Evolutionary conservation across 1,140 invertebrate species (phyloP).

Genomic region (Orius laevigatus): DNA sequence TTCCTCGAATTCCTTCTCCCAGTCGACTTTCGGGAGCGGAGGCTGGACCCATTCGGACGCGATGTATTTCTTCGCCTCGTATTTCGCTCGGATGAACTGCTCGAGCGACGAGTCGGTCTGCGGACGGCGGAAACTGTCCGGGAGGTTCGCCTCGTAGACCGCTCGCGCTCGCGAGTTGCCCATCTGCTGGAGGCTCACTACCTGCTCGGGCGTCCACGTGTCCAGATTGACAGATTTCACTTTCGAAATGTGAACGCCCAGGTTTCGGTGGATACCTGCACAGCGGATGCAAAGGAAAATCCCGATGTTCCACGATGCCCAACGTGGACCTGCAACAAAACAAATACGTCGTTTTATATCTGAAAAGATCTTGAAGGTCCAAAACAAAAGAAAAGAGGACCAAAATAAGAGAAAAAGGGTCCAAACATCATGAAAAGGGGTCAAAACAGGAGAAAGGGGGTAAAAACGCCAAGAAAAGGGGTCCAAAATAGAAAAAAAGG

Average conservation of each 20-base stretch:
- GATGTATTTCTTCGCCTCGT: conserved; percentile 96
- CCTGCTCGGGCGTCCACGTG: conserved; percentile 96
- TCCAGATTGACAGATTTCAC: conserved; percentile 97
- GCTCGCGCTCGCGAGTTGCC: conserved; percentile 92
- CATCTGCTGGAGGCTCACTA: conserved; percentile 91
- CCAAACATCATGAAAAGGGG: no score
- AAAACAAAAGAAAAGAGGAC: no score
- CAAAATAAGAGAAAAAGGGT: no score
- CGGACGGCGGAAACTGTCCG: conserved; percentile 84
- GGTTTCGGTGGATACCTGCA: conserved; percentile 93
- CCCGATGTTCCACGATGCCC: conserved; percentile 98
- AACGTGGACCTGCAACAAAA: conserved; percentile 66
- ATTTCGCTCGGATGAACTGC: conserved; percentile 90
- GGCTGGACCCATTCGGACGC: conserved; percentile 90
- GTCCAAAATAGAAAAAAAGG: no score
- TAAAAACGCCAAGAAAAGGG: no score
- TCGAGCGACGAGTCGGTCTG: conserved; percentile 89
- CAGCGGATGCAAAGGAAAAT: conserved; percentile 96
- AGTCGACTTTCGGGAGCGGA: conserved; percentile 55
- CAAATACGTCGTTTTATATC: background rate
- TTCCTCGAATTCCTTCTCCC: conserved; percentile 77
- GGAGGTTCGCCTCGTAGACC: conserved; percentile 93
- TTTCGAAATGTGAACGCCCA: conserved; percentile 94
- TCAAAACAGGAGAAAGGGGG: no score
- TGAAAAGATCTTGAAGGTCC: no score